Evolutionary conservation across 2,797 vertebrate genomes (phyloP), one percentile per base, ranked within the genome.

Genomic region (Halcyon chelicuti): DNA sequence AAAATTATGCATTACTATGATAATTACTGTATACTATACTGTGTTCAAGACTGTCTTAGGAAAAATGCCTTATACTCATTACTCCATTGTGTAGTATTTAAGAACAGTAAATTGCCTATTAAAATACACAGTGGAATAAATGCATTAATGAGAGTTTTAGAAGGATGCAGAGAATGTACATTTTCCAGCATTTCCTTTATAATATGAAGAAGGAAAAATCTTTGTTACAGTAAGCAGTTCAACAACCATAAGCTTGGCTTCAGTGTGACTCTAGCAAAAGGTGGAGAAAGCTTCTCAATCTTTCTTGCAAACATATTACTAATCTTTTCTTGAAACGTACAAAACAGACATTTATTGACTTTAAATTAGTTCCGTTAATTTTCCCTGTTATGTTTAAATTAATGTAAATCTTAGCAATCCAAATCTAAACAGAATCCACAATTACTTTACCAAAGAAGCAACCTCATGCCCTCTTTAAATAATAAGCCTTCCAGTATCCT

Each of bases 1-100:
- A 80, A 97, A 97, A 96, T 93, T 93, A 95, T 90, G n/a, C 57
- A 90, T 86, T 95, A 79, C 76, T 95, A 16, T 93, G 83, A 93
- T 93, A 97, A 97, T 94, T 90, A 96, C 52, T 89, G 55, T 78
- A 61, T 91, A 89, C 62, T 49, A 65, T 74, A 87, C 57, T 94
- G 8, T 77, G 57, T 91, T 89, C 75, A 92, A 58, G 49, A 84
- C 63, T 77, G 5, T 88, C 78, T 96, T 91, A 68, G 37, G 58
- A 29, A 87, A 96, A 96, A 96, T 86, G 62, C 35, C n/a, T 93
- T 67, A 57, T 72, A 73, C 31, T 84, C 77, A 63, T 94, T 95
- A 92, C 65, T 88, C 62, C 15, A 19, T 79, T 94, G n/a, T 85
- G 29, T 35, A 92, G 67, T 85, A 84, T 90, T 95, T 94, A 92